Evolutionary conservation across 2,888 invertebrate species (phyloP), one percentile per base, ranked within the genome.

Genomic region (Hypolimnas misippus): DNA sequence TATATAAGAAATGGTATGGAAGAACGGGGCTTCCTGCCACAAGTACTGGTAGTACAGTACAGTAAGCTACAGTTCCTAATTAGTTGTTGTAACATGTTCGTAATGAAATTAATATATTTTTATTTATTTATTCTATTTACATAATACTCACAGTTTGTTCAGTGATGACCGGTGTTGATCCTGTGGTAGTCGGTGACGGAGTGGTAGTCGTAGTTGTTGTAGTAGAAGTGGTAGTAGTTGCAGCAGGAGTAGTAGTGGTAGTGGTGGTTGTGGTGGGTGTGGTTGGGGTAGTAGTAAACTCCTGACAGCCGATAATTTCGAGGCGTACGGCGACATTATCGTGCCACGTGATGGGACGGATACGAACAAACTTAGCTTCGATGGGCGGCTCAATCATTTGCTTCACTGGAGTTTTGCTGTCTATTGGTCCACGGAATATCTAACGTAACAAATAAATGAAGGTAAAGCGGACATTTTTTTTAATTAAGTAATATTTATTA

Each of bases 341-440:
- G 71, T 95, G 93, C 97, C 97, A 97, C 2, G 95, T 94, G 25
- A 94, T 84, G 0, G 97, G 97, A 68, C 93, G 93, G 62, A 97
- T 90, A 62, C 96, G 93, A 7, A 97, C 77, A 19, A 94, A 93
- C 73, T 93, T 94, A 0, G 97, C 96, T 79, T 97, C 96, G 54
- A 97, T 92, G 0, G 97, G 96, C 3, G 93, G 88, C 19, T 93
- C 84, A 67, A 98, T 95, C 73, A 95, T 92, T 72, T 96, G 94
- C 73, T 93, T 91, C 0, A 94, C 87, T 0, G 94, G 93, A 0
- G 89, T 89, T 0, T 82, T 87, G 40, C 92, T 86, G 81, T 95
- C 94, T 12, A 93, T 81, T 1, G 96, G 96, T 0, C 97, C 97
- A 70, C 94, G 93, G 87, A 97, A 96, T 31, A 94, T 81, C 95